Evolutionary conservation across 2,113 vertebrate genomes (phyloP).

Genomic region (Chamaea fasciata): DNA sequence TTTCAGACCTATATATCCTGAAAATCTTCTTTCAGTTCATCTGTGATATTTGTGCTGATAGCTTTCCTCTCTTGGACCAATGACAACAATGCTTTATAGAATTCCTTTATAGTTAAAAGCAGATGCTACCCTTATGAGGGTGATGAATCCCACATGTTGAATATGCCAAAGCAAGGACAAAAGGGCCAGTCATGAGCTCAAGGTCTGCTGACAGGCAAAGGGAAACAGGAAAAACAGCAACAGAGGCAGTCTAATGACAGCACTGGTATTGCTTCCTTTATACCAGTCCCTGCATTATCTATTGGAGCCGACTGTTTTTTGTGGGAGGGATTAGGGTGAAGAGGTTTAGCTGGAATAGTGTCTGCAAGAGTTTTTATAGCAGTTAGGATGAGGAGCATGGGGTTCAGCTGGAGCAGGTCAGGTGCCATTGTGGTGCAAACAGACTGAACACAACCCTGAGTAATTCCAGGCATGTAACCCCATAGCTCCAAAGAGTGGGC

Average conservation of each 20-base stretch:
- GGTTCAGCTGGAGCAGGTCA: neutral
- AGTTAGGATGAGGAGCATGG: neutral
- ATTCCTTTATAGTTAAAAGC: slow-evolving; percentile 1
- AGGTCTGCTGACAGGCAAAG: neutral
- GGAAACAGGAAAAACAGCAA: neutral
- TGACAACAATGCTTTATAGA: slow-evolving; percentile 25
- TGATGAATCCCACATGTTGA: neutral
- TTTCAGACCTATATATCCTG: slow-evolving; percentile 30
- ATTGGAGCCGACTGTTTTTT: neutral
- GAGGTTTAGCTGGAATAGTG: neutral
- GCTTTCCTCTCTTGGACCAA: neutral
- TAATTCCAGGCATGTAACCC: neutral
- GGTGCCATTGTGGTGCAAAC: neutral
- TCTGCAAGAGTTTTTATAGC: neutral
- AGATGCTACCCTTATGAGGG: neutral
- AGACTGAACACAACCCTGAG: neutral
- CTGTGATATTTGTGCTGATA: neutral
- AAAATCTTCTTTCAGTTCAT: slow-evolving; percentile 31
- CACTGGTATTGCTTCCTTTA: neutral
- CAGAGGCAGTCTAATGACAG: neutral
- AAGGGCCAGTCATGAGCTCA: neutral
- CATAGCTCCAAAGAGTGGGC: neutral
- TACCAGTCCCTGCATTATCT: neutral
- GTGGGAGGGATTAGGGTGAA: fast-evolving
- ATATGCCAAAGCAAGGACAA: slow-evolving; percentile 20